Base-by-base conservation (phyloP, 2,888 invertebrate species). In the Erebia palarica region DNA sequence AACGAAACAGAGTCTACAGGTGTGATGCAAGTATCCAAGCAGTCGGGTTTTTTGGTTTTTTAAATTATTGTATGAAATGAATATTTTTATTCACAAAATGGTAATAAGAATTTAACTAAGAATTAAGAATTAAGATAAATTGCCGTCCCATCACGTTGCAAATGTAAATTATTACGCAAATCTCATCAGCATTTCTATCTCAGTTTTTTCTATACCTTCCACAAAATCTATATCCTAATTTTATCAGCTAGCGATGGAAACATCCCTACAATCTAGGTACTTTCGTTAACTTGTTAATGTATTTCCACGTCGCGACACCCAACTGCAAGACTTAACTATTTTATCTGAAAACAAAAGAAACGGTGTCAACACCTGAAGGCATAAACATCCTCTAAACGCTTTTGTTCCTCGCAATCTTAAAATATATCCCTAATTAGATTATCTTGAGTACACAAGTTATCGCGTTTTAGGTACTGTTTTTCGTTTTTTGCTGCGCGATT, bases 311-410 rank as follows among this genome's bases (percentile, higher is more conserved):
- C 67, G 49, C 67, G 49, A 67, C 49, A 67, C 67, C 59, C 47
- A 36, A 59, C 58, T 59, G 67, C 58, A 57, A 57, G 47, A 58
- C 18, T n/a, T 66, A 66, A 58, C 47, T 66, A 58, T 36, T 67
- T 67, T 67, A 67, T 67, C 49, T 67, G 49, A 49, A 67, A 59
- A 59, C 67, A 59, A 67, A 67, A 67, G 59, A 59, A 59, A 59
- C 59, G 13, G 67, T 59, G 67, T 59, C 67, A 67, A 67, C 67
- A 36, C 59, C 59, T 58, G 49, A 67, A 67, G 16, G 1, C 59
- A 67, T 59, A 67, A 67, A 67, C 67, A 67, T 59, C 49, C 27
- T 36, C 49, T 59, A 67, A 67, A 67, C 36, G 67, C 58, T 49
- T 58, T 67, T 67, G 59, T 67, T 67, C 58, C 58, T 47, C 49